Base-by-base conservation (phyloP, 2,113 vertebrate genomes). In the Osmerus mordax region DNA sequence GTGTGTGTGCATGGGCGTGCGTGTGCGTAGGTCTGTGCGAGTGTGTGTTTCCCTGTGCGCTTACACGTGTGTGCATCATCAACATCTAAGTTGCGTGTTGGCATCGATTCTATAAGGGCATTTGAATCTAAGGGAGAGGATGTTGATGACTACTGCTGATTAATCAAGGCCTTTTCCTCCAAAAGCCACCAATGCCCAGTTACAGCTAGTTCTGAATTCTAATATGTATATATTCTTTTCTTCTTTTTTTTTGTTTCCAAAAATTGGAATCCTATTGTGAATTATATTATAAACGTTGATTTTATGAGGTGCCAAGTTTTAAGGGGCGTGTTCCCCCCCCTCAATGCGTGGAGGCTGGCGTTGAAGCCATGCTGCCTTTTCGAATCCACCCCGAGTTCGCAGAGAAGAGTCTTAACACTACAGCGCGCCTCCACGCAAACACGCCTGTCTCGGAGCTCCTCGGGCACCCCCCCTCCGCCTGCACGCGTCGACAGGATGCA, bases 271-370 rank as follows among this genome's bases (percentile, higher is more conserved):
- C 73, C 81, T 87, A 77, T 86, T 71, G 70, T 82, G 56, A 58
- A 23, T 23, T 1, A 70, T 85, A 84, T 86, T 51, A 72, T 71
- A 53, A 65, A 65, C 72, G 68, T 75, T 72, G 60, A 66, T 78
- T 86, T 79, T 76, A 80, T 81, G 86, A 68, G 77, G 88, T 92
- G 90, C 90, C 91, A 92, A 89, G 77, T 81, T 70, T 75, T 69
- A 81, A 12, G 65, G 64, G 54, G 73, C 70, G 65, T 61, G 47
- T 73, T 75, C 81, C 64, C 23, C 23, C 29, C 29, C 5, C 29
- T 32, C 29, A 32, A 3, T 5, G 29, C 2, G 29, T 2, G 29
- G 29, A 32, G 29, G 29, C 5, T 69, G 71, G 66, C 76, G 79
- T 78, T 71, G 74, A 78, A 13, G 56, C 75, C 67, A 78, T 75